Conservation (phyloP, 2,797 vertebrate species). For the Adrianichthys oophorus region DNA sequence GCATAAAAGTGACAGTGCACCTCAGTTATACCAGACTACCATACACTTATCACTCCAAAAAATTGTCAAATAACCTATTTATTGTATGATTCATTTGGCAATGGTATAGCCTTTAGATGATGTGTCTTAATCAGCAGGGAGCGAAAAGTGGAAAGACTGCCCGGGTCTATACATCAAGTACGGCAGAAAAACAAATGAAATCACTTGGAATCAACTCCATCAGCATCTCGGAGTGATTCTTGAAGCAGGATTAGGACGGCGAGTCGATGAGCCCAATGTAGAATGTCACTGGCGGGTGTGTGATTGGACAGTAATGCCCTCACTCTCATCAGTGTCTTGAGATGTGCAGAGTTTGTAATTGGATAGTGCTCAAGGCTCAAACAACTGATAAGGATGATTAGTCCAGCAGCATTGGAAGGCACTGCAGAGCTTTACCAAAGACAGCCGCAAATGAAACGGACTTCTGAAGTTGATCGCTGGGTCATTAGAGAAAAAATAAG, state of each 20-base stretch:
- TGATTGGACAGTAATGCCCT: conserved; percentile 69
- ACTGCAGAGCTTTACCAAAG: conserved; percentile 25
- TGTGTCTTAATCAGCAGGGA: conserved; percentile 67
- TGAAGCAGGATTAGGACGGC: conserved; percentile 56
- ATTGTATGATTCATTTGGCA: conserved; percentile 70
- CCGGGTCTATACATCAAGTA: conserved; percentile 37
- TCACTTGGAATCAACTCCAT: conserved; percentile 66
- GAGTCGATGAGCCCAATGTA: conserved; percentile 53
- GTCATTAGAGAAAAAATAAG: conserved; percentile 3
- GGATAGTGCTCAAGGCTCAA: conserved; percentile 58
- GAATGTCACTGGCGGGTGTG: conserved; percentile 42
- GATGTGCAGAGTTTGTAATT: conserved; percentile 68
- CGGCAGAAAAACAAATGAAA: conserved; percentile 62
- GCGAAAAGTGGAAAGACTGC: conserved; percentile 17
- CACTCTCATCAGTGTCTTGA: conserved; percentile 57
- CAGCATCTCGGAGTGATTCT: conserved; percentile 59
- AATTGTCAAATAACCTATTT: conserved; percentile 70
- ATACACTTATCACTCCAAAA: conserved; percentile 61
- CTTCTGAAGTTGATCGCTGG: conserved; percentile 14
- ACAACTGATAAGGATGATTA: conserved; percentile 69
- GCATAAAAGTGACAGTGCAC: conserved; percentile 50
- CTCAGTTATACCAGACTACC: conserved; percentile 49
- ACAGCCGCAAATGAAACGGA: conserved; percentile 24
- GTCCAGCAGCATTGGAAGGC: conserved; percentile 32
- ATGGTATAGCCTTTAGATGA: conserved; percentile 56